Evolutionary conservation across 2,797 vertebrate species (phyloP).

Genomic region (Linurgus olivaceus): DNA sequence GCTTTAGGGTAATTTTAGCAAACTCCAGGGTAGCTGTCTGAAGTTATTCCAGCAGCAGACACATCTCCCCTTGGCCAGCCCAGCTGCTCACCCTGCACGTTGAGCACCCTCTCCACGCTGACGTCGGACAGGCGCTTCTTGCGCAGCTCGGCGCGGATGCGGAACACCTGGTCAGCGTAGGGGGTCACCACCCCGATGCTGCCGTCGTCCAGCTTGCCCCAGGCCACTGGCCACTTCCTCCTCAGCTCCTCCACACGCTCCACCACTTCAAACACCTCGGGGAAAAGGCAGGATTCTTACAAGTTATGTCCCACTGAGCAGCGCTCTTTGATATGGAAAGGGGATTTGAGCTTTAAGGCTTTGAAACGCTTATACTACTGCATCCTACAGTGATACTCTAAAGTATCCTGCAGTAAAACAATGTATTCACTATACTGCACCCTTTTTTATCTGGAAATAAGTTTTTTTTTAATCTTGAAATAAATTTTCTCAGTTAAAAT

Average conservation of each 20-base stretch:
- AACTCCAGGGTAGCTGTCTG: fast-evolving
- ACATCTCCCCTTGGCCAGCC: background rate
- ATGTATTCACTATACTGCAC: background rate
- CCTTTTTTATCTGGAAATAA: background rate
- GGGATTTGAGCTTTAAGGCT: background rate
- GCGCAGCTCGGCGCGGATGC: constrained; percentile 94
- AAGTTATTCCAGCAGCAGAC: background rate
- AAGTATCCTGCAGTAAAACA: background rate
- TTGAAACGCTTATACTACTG: background rate
- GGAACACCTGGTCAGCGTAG: constrained; percentile 96
- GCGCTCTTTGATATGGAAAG: background rate
- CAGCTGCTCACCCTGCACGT: constrained; percentile 91
- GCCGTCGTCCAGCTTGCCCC: constrained; percentile 96
- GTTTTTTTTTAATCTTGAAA: background rate
- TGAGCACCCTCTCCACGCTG: constrained; percentile 96
- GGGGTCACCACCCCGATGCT: constrained; percentile 98
- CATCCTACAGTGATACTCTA: background rate
- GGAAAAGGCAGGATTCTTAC: background rate
- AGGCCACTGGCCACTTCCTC: constrained; percentile 97
- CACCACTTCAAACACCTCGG: constrained; percentile 97
- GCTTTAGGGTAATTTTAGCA: background rate
- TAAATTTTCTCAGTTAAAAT: background rate
- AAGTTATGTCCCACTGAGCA: background rate
- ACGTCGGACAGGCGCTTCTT: constrained; percentile 97
- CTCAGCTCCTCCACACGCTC: constrained; percentile 96